These are phyloP conservation scores for Microtus oregoni DNA, from an alignment of 2,113 vertebrate species.

Conservation along the genomic window DNA sequence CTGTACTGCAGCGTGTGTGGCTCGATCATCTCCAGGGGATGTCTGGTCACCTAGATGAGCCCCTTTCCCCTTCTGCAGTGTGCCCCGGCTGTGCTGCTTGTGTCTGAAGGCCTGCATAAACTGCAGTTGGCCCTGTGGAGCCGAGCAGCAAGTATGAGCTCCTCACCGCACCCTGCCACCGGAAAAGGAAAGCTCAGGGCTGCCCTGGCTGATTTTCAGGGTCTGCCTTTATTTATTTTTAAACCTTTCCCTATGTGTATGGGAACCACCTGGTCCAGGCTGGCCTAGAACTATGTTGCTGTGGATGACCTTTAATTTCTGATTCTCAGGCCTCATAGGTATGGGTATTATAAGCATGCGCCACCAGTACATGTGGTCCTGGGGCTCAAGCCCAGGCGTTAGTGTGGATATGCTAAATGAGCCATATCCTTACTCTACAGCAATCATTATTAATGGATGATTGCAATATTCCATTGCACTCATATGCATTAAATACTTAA, in stretches of 20 bases:
- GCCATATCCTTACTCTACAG: neutral
- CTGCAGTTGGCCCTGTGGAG: constrained; percentile 92
- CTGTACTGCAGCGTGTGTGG: constrained; percentile 97
- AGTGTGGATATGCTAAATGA: neutral
- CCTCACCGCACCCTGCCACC: constrained; percentile 5
- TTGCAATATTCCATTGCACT: neutral
- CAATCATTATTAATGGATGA: constrained; percentile 6
- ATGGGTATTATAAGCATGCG: neutral
- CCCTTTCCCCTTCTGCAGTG: constrained; percentile 98
- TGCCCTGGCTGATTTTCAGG: constrained; percentile 81
- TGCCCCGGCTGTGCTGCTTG: constrained; percentile 98
- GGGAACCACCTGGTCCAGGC: neutral
- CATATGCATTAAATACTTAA: constrained; percentile 12
- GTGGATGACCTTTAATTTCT: neutral
- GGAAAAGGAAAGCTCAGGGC: constrained; percentile 33
- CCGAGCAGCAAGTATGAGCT: accelerated
- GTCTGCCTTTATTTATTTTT: constrained; percentile 37
- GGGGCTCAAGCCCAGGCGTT: neutral
- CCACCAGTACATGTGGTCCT: neutral
- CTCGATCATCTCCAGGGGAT: constrained; percentile 97
- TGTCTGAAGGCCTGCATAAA: constrained; percentile 98
- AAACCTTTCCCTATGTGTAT: neutral
- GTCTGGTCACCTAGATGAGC: constrained; percentile 97
- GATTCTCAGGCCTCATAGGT: neutral
- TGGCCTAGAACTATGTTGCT: neutral